Conservation (phyloP, 2,888 invertebrate genomes). For the Philereme vetulata region DNA sequence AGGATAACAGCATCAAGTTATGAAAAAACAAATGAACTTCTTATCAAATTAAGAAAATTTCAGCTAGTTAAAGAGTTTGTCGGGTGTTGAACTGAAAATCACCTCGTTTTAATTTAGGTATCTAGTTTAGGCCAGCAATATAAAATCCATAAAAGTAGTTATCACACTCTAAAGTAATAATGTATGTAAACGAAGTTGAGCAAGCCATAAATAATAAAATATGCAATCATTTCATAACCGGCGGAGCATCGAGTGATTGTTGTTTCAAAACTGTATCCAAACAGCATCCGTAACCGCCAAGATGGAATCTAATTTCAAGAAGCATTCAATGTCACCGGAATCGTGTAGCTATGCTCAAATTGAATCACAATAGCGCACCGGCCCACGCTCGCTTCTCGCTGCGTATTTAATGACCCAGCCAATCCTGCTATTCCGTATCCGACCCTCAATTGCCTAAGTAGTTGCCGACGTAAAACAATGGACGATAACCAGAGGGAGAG, state of each 20-base stretch:
- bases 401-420: slow-evolving; percentile 50
- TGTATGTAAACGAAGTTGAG: slow-evolving; percentile 44
- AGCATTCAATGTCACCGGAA: slow-evolving; percentile 70
- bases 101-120: slow-evolving; percentile 13
- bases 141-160: slow-evolving; percentile 43
- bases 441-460: slow-evolving; percentile 64
- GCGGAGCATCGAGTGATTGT: slow-evolving; percentile 52
- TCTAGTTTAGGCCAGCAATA: slow-evolving; percentile 17
- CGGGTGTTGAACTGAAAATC: slow-evolving; percentile 2
- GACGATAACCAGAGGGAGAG: slow-evolving; percentile 57
- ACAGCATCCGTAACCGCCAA: slow-evolving; percentile 57
- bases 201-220: slow-evolving; percentile 43
- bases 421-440: slow-evolving; percentile 47
- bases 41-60: slow-evolving; percentile 14
- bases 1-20: no score
- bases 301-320: slow-evolving; percentile 66
- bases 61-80: slow-evolving; percentile 6
- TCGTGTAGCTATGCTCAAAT: slow-evolving; percentile 63
- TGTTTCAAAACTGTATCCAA: slow-evolving; percentile 68
- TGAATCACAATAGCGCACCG: slow-evolving; percentile 67
- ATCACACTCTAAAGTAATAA: slow-evolving; percentile 41
- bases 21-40: no score
- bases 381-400: slow-evolving; percentile 60
- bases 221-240: slow-evolving; percentile 50
- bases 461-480: slow-evolving; percentile 62